phyloP scores from a whole-genome alignment of 2,113 vertebrate species.

The Arothron firmamentum region DNA sequence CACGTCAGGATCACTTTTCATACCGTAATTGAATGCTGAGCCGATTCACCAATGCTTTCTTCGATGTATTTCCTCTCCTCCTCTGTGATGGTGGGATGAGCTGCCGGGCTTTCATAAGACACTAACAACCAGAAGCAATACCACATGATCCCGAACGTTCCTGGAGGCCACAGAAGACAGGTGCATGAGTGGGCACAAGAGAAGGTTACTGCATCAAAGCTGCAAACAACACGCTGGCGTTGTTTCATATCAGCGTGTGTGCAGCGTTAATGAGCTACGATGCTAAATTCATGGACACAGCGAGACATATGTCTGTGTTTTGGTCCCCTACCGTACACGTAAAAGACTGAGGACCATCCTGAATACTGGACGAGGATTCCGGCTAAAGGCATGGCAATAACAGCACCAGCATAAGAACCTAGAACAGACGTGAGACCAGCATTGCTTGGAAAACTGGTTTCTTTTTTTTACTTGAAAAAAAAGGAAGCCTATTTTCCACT shows the following conservation, averaged over 20 bases:
- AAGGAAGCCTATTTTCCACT: not conserved
- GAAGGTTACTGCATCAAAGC: not conserved
- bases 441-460: not conserved
- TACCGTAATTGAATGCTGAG: conserved; percentile 76
- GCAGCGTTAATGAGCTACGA: no score
- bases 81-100: conserved; percentile 91
- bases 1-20: not conserved
- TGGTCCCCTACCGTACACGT: conserved; percentile 80
- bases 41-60: conserved; percentile 91
- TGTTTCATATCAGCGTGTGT: no score
- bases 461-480: not conserved
- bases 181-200: not conserved
- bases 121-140: conserved; percentile 98
- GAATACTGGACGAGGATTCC: conserved; percentile 88
- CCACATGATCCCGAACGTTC: conserved; percentile 93
- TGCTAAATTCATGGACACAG: no score
- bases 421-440: not conserved
- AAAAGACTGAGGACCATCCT: conserved; percentile 90
- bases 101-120: conserved; percentile 95
- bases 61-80: conserved; percentile 96
- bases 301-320: not conserved
- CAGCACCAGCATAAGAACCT: conserved; percentile 90
- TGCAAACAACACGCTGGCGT: no score
- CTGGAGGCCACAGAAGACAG: conserved; percentile 51
- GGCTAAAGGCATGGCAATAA: conserved; percentile 89